Base-by-base conservation (phyloP, 2,888 invertebrate genomes). In the Eupeodes luniger region DNA sequence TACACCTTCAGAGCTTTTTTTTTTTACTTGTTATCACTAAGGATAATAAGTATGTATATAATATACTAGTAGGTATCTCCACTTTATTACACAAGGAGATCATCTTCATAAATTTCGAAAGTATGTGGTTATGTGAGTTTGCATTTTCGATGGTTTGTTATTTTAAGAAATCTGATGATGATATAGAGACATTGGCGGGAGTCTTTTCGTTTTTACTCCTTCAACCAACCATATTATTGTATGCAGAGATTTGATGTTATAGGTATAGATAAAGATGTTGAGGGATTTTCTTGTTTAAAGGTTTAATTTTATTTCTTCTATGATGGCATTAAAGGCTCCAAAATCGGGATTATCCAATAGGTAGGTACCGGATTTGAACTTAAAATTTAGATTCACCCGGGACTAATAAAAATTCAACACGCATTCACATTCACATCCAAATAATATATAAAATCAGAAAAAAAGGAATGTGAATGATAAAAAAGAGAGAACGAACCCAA, bases 11-110 rank as follows among this genome's bases (percentile, higher is more conserved):
- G 4, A 16, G n/a, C 34, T n/a, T 57, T 27, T 49, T 19, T 12
- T 40, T 62, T 53, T 36, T 16, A 12, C 19, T 12, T 66, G 16
- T 5, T 27, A 66, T 19, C 19, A 49, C 66, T 36, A 55, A 49
- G n/a, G 53, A 72, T 66, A 19, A 19, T 14, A 9, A 40, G n/a
- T 61, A 47, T 36, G 51, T 49, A n/a, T 62, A 47, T 36, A 36
- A 66, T 62, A 69, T 61, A 27, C 27, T 27, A 40, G 4, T 7
- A 40, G 40, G 40, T 40, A 40, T 40, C 5, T 62, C 47, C 44
- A 70, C 5, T 55, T 69, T 74, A 75, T 75, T 75, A 74, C 81
- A 62, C 81, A 62, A 78, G 81, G 44, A 82, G 86, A 82, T 86
- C 78, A 75, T 82, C 64, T 75, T 86, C 75, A 70, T 75, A 82